phyloP scores from a whole-genome alignment of 1,140 invertebrate genomes.

The Adoxophyes honmai region DNA sequence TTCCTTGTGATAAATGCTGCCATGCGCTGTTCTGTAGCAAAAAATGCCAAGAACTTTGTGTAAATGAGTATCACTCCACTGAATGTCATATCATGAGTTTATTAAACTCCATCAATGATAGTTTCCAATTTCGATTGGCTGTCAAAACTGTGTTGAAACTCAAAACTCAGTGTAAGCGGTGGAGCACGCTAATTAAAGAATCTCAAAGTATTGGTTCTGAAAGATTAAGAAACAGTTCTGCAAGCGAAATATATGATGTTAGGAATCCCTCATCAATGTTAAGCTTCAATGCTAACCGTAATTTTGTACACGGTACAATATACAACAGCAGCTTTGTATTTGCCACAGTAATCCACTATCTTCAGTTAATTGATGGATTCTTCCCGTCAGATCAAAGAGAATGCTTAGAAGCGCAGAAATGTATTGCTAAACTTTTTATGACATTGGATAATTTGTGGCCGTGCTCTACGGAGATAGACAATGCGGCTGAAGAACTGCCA shows the following conservation, averaged over 20 bases:
- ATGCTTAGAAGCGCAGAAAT: background rate
- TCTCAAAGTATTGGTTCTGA: background rate
- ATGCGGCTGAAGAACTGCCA: background rate
- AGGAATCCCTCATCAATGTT: conserved; percentile 12
- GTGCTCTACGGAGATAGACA: background rate
- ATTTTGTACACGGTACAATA: conserved; percentile 12
- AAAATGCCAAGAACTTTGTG: conserved; percentile 12
- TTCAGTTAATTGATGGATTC: conserved; percentile 2
- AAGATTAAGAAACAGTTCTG: background rate
- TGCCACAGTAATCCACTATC: background rate
- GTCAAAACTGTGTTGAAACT: conserved; percentile 10
- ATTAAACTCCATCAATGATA: background rate
- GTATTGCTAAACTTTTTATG: background rate
- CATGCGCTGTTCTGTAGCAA: conserved; percentile 16
- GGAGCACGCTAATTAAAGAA: conserved; percentile 13
- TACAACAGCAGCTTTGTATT: conserved; percentile 5
- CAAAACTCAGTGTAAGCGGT: conserved; percentile 8
- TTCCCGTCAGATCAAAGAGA: background rate
- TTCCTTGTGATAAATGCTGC: conserved; percentile 16
- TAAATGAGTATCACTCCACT: conserved; percentile 17
- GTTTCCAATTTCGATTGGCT: background rate
- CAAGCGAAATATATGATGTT: conserved; percentile 16
- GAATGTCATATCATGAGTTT: conserved; percentile 16
- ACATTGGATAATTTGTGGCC: background rate
- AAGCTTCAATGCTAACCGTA: conserved; percentile 2